Evolutionary conservation across 2,888 invertebrate species (phyloP), one percentile per base, ranked within the genome.

Genomic region (Cacoxenus indagator): DNA sequence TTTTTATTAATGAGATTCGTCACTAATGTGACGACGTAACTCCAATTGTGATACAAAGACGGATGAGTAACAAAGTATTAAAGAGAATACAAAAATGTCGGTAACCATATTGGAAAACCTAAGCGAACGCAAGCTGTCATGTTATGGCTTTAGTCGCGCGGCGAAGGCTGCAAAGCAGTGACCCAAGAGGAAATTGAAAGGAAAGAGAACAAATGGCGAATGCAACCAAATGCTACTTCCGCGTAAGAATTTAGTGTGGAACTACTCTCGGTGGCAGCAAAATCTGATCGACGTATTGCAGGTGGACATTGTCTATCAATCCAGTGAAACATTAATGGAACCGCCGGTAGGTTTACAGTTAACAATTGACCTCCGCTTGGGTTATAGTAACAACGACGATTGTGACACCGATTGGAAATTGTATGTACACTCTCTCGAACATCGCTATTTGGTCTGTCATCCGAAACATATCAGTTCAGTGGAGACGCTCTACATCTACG

Each of bases 261-360:
- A 97, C 88, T 99, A 96, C 89, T 96, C 97, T 0, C 91, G 98
- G 75, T 99, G 98, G 98, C 98, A 99, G 87, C 98, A 99, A 88
- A 97, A 96, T 89, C 90, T 99, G 70, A 95, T 99, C 68, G 97
- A 97, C 2, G 94, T 99, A 22, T 89, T 99, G 24, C 94, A 95
- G 86, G 89, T 97, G 37, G 96, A 98, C 74, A 92, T 98, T 70
- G 90, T 91, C 29, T 95, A 95, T 83, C 92, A 92, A 78, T 89
- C 90, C 0, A 90, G 91, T 77, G 90, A 92, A 80, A 91, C 75
- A 88, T 92, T 78, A 88, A 89, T 89, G 81, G 91, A 91, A 69
- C 91, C 92, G 0, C 91, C 91, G 31, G 92, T 92, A 27, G 91
- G 85, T 26, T 71, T 85, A 6, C 78, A 91, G 70, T 86, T 96